Evolutionary conservation across 2,888 invertebrate genomes (phyloP).

Genomic region (Tinea semifulvella): DNA sequence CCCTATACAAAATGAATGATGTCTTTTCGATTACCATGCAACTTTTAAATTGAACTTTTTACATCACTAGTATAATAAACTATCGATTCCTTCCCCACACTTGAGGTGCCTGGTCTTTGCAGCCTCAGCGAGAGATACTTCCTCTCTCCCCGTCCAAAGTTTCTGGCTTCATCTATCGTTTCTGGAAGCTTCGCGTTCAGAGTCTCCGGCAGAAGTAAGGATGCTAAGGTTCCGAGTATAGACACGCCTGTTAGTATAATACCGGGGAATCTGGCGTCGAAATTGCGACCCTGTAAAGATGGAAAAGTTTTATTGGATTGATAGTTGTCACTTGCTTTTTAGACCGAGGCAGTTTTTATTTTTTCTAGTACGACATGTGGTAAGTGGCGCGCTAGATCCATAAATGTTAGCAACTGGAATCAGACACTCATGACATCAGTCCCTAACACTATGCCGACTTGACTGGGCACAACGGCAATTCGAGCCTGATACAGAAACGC

Average conservation of each 20-base stretch:
- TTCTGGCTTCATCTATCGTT: slow-evolving; percentile 68
- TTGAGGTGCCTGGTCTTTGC: not conserved
- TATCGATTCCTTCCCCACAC: slow-evolving; percentile 9
- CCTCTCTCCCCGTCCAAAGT: slow-evolving; percentile 56
- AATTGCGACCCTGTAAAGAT: slow-evolving; percentile 31
- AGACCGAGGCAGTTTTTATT: too few species aligned
- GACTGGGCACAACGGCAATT: too few species aligned
- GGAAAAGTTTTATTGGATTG: too few species aligned
- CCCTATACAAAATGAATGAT: too few species aligned
- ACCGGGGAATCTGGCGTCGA: slow-evolving; percentile 31
- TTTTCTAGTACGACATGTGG: too few species aligned
- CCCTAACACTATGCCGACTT: too few species aligned
- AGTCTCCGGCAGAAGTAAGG: slow-evolving; percentile 70
- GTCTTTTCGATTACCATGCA: too few species aligned
- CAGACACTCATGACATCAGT: too few species aligned
- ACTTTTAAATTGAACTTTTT: not conserved
- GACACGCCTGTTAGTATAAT: slow-evolving; percentile 36
- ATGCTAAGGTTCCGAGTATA: slow-evolving; percentile 48
- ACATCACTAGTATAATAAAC: slow-evolving; percentile 7
- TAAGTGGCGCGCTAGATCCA: too few species aligned
- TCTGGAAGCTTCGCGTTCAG: slow-evolving; percentile 70
- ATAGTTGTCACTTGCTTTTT: too few species aligned
- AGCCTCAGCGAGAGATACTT: slow-evolving; percentile 20
- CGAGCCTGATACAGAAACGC: too few species aligned
- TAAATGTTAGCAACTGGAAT: too few species aligned